These are phyloP conservation scores for Halocaridina rubra DNA, from an alignment of 2,888 invertebrate genomes.

Conservation along the genomic window DNA sequence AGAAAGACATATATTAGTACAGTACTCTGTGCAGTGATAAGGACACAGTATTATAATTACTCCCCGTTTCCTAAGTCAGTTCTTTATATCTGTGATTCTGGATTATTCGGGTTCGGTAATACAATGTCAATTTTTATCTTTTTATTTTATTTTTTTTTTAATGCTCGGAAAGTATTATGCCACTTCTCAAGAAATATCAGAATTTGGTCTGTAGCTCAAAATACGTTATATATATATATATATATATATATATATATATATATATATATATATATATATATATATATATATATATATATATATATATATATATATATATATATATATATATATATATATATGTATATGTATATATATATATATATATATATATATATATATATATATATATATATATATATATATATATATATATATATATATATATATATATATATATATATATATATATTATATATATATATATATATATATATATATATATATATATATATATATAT, in stretches of 20 bases:
- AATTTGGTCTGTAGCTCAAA: background rate
- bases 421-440: background rate
- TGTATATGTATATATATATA: background rate
- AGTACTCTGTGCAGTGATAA: background rate
- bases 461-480: background rate
- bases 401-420: background rate
- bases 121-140: too few species aligned
- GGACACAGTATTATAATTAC: background rate
- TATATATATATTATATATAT: background rate
- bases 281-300: constrained; percentile 4
- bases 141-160: background rate
- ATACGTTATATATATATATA: background rate
- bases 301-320: background rate
- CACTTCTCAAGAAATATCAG: background rate
- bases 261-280: background rate
- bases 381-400: background rate
- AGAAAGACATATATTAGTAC: background rate
- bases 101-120: too few species aligned
- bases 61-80: background rate
- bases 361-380: background rate
- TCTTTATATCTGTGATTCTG: background rate
- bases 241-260: background rate
- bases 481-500: background rate
- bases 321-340: background rate
- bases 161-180: background rate